A percentile compares a stretch with the other conserved stretches of the same genome.
These are phyloP conservation scores for Tapirus indicus DNA, from an alignment of 2,797 vertebrate species.

Conservation along the genomic window DNA sequence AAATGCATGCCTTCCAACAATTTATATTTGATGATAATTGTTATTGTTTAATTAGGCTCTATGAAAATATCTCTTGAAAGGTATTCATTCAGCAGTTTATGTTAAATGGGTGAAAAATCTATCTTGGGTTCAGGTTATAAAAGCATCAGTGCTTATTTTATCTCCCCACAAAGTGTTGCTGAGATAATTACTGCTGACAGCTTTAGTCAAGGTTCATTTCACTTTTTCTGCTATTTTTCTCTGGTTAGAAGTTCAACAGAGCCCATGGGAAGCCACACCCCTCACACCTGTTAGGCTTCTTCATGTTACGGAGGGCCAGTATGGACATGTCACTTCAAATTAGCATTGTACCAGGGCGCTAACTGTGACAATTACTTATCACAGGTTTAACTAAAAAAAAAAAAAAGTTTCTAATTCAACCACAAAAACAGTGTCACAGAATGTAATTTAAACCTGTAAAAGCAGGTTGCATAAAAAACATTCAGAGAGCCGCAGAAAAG, in stretches of 20 bases:
- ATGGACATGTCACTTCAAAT: conserved; percentile 91
- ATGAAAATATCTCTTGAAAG: conserved; percentile 77
- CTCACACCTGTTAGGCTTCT: conserved; percentile 94
- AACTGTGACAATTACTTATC: conserved; percentile 93
- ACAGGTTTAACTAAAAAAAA: conserved; percentile 89
- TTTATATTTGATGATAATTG: conserved; percentile 83
- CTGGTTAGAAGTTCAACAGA: conserved; percentile 91
- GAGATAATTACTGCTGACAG: conserved; percentile 99
- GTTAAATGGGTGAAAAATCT: conserved; percentile 86
- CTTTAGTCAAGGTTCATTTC: conserved; percentile 96
- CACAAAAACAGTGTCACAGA: conserved; percentile 91
- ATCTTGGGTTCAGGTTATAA: conserved; percentile 88
- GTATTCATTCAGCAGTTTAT: conserved; percentile 86
- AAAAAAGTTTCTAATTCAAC: conserved; percentile 91
- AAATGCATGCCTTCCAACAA: conserved; percentile 76
- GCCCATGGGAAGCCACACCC: conserved; percentile 90
- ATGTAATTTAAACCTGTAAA: conserved; percentile 90
- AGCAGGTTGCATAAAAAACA: conserved; percentile 87
- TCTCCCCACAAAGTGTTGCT: conserved; percentile 91
- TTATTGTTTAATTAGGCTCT: conserved; percentile 66
- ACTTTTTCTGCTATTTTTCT: conserved; percentile 92
- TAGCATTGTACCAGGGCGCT: conserved; percentile 87
- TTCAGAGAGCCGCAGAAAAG: conserved; percentile 78
- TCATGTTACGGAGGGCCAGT: conserved; percentile 90
- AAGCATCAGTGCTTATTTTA: conserved; percentile 90